A percentile compares a stretch with the other conserved stretches of the same genome.
These are phyloP conservation scores for Anhinga anhinga DNA, from an alignment of 2,113 vertebrate species.

Conservation along the genomic window DNA sequence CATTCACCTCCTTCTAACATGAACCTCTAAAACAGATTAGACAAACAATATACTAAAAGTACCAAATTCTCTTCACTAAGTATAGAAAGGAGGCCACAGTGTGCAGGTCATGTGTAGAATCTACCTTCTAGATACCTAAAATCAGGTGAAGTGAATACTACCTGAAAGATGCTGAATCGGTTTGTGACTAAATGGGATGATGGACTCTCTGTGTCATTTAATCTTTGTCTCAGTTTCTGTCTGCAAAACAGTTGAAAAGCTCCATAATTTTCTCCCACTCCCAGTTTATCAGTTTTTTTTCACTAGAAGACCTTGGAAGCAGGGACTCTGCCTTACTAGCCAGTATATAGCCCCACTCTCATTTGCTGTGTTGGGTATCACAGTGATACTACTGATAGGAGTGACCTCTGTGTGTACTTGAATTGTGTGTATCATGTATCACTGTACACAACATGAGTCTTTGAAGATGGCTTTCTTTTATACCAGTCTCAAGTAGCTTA, in stretches of 20 bases:
- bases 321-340: background rate
- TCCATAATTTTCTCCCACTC: background rate
- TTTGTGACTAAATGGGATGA: background rate
- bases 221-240: background rate
- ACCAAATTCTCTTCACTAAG: background rate
- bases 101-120: background rate
- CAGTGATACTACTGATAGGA: background rate
- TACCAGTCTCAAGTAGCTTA: background rate
- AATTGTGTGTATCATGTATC: background rate
- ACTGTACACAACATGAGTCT: background rate
- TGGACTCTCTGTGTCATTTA: background rate
- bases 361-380: background rate
- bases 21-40: background rate
- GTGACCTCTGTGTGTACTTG: background rate
- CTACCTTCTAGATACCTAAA: background rate
- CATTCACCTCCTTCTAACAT: background rate
- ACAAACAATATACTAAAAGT: background rate
- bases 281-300: background rate
- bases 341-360: background rate
- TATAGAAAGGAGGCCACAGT: background rate
- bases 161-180: background rate
- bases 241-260: background rate
- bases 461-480: background rate
- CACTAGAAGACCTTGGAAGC: background rate
- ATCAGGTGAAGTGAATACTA: background rate